Percentiles rank a stretch among this genome's conserved stretches.
phyloP scores from a whole-genome alignment of 2,888 invertebrate species.

The Oxytorus armatus region DNA sequence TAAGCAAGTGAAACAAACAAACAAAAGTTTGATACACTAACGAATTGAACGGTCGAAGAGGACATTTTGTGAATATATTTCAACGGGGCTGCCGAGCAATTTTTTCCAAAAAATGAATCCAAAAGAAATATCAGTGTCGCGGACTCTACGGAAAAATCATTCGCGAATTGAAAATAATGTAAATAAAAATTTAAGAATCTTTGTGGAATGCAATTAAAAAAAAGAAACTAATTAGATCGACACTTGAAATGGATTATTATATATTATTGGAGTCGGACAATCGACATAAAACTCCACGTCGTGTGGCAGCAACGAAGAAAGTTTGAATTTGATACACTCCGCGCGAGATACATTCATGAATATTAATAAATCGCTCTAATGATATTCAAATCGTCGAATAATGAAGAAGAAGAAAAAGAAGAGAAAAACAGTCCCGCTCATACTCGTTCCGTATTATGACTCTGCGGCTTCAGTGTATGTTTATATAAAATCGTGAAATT shows the following conservation, averaged over 20 bases:
- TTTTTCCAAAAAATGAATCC: too few species aligned
- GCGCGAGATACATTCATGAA: slow-evolving; percentile 53
- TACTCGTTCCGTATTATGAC: slow-evolving; percentile 50
- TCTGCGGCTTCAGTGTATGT: slow-evolving; percentile 23
- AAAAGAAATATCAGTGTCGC: too few species aligned
- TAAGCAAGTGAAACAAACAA: slow-evolving; percentile 13
- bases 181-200: too few species aligned
- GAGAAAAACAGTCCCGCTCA: not conserved
- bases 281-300: slow-evolving; percentile 9
- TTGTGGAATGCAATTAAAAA: too few species aligned
- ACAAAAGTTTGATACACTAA: not conserved
- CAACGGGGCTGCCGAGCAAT: too few species aligned
- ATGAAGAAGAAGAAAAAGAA: slow-evolving; percentile 15
- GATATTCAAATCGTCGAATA: slow-evolving; percentile 62
- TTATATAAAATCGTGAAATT: slow-evolving; percentile 64
- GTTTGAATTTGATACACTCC: slow-evolving; percentile 26
- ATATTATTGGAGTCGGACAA: too few species aligned
- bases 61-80: not conserved
- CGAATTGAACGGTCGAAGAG: slow-evolving; percentile 1
- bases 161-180: too few species aligned
- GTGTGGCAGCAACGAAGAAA: slow-evolving; percentile 29
- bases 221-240: too few species aligned
- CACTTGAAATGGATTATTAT: too few species aligned
- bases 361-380: slow-evolving; percentile 61
- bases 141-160: too few species aligned